Base-by-base conservation (phyloP, 2,888 invertebrate genomes). In the Cryptus armator region DNA sequence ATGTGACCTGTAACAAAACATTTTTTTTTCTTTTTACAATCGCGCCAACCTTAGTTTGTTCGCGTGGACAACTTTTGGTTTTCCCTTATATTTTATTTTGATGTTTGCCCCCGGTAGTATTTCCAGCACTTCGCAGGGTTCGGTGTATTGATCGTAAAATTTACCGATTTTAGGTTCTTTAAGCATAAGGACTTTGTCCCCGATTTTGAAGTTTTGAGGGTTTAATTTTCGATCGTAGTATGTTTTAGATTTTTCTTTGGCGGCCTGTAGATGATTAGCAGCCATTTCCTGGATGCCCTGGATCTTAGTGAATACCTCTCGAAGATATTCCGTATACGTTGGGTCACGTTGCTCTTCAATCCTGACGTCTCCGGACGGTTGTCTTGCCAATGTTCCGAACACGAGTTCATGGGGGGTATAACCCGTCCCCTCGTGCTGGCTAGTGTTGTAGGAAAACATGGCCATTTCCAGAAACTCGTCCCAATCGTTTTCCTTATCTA, bases 211-310 rank as follows among this genome's bases (percentile, higher is more conserved):
- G 44, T 46, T n/a, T 32, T 56, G 24, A 0, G 74, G 70, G 5
- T 81, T 81, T 12, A 75, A 51, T 0, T 53, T 10, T 32, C 51
- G 37, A 24, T 87, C 86, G n/a, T 86, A 87, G 19, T 86, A 86
- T 0, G 59, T 14, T 67, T 87, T 83, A 0, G 84, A 84, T 70
- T 24, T 64, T 4, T 51, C 32, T 67, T 87, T 87, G 2, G 83
- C 72, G 6, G 29, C n/a, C 0, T 71, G 32, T 12, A 82, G 44
- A 48, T 87, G 84, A n/a, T 75, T 37, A 0, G 44, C 64, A 0
- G 86, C 85, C 6, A 70, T 7, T 3, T 76, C 70, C 68, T 77
- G 64, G 0, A 71, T 10, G 24, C 59, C 64, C 2, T 19, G 46
- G 9, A 87, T 12, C 9, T 62, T 76, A 0, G 37, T 29, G 1